Percentiles rank a stretch among this genome's conserved stretches.
These are phyloP conservation scores for Ophraella communa DNA, from an alignment of 2,888 invertebrate genomes.

Conservation along the genomic window DNA sequence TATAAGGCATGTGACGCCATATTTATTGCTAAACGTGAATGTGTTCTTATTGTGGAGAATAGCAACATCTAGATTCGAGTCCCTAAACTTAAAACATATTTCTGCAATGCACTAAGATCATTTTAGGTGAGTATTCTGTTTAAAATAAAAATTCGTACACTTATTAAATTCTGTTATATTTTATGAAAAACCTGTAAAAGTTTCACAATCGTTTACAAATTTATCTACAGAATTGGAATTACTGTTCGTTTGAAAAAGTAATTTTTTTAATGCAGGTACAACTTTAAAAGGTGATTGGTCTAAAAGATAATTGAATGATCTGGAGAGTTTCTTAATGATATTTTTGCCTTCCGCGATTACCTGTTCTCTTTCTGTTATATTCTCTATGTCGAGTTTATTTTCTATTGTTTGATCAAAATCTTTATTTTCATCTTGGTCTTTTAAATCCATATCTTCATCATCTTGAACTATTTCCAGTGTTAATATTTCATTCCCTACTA, in stretches of 20 bases:
- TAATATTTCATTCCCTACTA: conserved; percentile 15
- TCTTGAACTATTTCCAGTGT: conserved; percentile 12
- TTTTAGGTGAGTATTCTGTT: no score
- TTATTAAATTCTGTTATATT: no score
- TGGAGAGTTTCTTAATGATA: background rate
- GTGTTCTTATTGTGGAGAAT: no score
- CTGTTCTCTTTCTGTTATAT: no score
- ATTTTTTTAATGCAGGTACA: background rate
- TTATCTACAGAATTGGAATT: background rate
- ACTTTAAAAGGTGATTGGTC: background rate
- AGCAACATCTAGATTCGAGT: no score
- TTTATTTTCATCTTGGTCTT: background rate
- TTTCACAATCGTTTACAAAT: background rate
- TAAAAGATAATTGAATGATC: background rate
- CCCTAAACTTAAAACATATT: no score
- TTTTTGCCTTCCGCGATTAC: background rate
- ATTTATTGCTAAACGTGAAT: no score
- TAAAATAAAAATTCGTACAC: no score
- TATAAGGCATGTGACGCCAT: no score
- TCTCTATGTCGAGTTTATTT: background rate
- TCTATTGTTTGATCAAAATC: no score
- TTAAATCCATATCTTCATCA: background rate
- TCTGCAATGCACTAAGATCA: no score
- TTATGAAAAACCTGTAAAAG: no score
- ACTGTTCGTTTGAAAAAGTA: background rate